Base-by-base conservation (phyloP, 2,888 invertebrate species). In the Hecatera dysodea region DNA sequence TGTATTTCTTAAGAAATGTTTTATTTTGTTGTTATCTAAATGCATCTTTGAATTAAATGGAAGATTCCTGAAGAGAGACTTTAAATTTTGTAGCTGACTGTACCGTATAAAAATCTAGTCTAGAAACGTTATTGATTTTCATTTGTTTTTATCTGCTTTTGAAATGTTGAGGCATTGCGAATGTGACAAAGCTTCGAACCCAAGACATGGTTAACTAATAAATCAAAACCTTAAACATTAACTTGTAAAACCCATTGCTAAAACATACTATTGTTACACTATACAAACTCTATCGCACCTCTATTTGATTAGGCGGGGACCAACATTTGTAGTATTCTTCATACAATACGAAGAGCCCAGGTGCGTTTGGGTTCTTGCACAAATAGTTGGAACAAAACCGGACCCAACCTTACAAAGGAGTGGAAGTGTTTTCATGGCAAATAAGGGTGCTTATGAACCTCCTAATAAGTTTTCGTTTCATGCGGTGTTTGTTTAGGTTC, bases 321-420 rank as follows among this genome's bases (percentile, higher is more conserved):
- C 75, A 82, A 82, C 88, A 84, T 88, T 89, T 88, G 87, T 78
- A 82, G 78, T 74, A 84, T 87, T 80, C 79, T 86, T 86, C 86
- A 83, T 84, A 84, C 81, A 80, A 78, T 80, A 83, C 82, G 79
- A 87, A 89, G 88, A 86, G 85, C 81, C 87, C 89, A 89, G 90
- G 89, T 90, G 89, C 67, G 85, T 74, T 84, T 70, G 80, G 78
- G 75, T 72, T 76, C 84, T 88, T 88, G 84, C 75, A 84, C 87
- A 90, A 90, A 89, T 86, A 90, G 88, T 89, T 85, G 65, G 60
- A 80, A 82, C 76, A 83, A 82, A 86, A 86, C 86, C 80, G 69
- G 78, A 75, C 73, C 46, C 76, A 19, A 71, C 66, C 80, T 68
- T 60, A 81, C 81, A 81, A 84, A 80, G 84, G 84, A 79, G 84